Evolutionary conservation across 2,797 vertebrate species (phyloP), one percentile per base, ranked within the genome.

Genomic region (Rhyacichthys aspro): DNA sequence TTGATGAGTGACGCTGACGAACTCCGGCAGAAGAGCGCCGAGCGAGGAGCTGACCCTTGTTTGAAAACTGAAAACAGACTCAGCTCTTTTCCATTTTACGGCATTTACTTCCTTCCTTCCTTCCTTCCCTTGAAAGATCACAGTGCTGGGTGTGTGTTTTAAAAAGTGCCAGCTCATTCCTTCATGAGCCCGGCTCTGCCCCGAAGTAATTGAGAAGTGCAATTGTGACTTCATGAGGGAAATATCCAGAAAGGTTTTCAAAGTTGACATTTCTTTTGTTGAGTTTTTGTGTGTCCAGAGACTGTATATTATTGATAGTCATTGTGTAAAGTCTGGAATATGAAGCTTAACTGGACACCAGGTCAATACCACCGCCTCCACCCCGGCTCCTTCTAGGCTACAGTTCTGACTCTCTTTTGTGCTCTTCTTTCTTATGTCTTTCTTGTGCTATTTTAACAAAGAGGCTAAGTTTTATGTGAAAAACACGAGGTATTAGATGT

Each of bases 31-130:
- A 67, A 49, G 55, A 57, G 47, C 52, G 38, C 43, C 57, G 56
- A 55, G 56, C 9, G 66, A 55, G 47, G 16, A 74, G 67, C 52
- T 81, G 75, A 80, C 73, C 72, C 73, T 58, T 64, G 47, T 77
- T 75, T 75, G 57, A 69, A 72, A 73, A 60, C 59, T 71, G 66
- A 72, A 68, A 72, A 78, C 65, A 72, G 67, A 73, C 74, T 78
- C 70, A 77, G 70, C 70, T 71, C 43, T 84, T 75, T 84, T 62
- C 67, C 63, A 69, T 74, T 81, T 72, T 70, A 66, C 33, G 9
- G 56, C 49, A 75, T 81, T 68, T 55, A 68, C 56, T 61, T 76
- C 17, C 68, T 65, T 61, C 43, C 56, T 61, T 76, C 17, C 68
- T 65, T 61, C 43, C 32, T 76, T 71, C 48, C 64, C 52, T 72